phyloP scores from a whole-genome alignment of 2,888 invertebrate species.

The Polietes domitor region DNA sequence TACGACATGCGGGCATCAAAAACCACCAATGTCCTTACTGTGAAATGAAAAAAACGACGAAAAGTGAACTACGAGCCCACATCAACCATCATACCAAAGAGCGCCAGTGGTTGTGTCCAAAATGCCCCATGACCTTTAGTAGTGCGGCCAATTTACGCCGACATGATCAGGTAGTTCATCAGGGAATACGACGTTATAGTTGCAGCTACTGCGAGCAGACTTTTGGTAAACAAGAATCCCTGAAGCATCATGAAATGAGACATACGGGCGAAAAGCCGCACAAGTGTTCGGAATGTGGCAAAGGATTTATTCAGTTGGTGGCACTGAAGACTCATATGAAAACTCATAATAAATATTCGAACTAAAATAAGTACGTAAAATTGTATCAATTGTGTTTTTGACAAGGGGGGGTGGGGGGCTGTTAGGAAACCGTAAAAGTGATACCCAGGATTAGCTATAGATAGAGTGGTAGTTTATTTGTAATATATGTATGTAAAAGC shows the following conservation, averaged over 20 bases:
- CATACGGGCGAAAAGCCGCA: constrained; percentile 45
- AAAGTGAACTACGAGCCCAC: constrained; percentile 70
- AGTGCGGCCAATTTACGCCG: constrained; percentile 70
- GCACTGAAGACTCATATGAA: constrained; percentile 34
- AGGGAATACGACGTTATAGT: constrained; percentile 69
- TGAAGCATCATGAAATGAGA: constrained; percentile 50
- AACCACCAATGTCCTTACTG: constrained; percentile 73
- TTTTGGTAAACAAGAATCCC: constrained; percentile 72
- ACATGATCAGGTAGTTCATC: constrained; percentile 72
- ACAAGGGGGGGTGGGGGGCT: too few species aligned
- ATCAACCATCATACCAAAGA: constrained; percentile 71
- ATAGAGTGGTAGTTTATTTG: too few species aligned
- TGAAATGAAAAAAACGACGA: constrained; percentile 71
- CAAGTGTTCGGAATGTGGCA: constrained; percentile 63
- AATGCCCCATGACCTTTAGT: constrained; percentile 70
- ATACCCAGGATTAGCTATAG: too few species aligned
- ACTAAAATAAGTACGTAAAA: too few species aligned
- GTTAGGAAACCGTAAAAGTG: too few species aligned
- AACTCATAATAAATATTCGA: not conserved
- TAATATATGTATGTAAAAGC: too few species aligned
- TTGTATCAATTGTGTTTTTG: too few species aligned
- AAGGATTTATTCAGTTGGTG: constrained; percentile 66
- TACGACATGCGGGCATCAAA: constrained; percentile 72
- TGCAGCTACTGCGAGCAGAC: constrained; percentile 72
- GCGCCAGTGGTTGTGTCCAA: constrained; percentile 70